Evolutionary conservation across 2,888 invertebrate species (phyloP).

Genomic region (Azorinus chamasolen): DNA sequence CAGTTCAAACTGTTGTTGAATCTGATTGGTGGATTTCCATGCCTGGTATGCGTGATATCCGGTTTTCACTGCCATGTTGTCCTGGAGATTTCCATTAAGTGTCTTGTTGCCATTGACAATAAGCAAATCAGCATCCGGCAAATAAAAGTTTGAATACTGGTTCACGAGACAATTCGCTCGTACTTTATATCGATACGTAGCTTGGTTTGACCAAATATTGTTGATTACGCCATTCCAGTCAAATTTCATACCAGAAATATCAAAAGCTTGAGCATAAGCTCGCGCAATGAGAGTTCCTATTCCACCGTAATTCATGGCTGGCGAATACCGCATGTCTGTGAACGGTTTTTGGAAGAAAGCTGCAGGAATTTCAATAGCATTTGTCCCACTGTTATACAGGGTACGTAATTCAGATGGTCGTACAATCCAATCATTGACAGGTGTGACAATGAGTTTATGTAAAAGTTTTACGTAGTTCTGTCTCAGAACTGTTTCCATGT

Average conservation of each 20-base stretch:
- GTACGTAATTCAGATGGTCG: constrained; percentile 10
- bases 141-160: constrained; percentile 29
- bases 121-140: constrained; percentile 13
- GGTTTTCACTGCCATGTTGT: constrained; percentile 16
- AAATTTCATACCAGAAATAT: constrained; percentile 23
- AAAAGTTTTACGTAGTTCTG: constrained; percentile 16
- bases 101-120: constrained; percentile 27
- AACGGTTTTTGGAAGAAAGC: constrained; percentile 21
- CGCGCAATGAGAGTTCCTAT: constrained; percentile 28
- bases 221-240: constrained; percentile 28
- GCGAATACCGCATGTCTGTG: constrained; percentile 11
- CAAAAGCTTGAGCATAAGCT: constrained; percentile 36
- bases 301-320: constrained; percentile 27
- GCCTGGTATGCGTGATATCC: constrained; percentile 25
- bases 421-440: constrained; percentile 17
- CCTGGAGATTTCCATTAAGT: constrained; percentile 30
- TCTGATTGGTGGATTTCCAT: constrained; percentile 10
- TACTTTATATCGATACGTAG: not conserved
- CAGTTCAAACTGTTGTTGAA: not conserved
- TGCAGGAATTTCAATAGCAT: constrained; percentile 18
- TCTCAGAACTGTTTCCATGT: constrained; percentile 9
- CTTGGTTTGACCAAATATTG: constrained; percentile 12
- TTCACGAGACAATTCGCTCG: constrained; percentile 22
- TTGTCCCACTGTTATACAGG: constrained; percentile 17
- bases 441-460: constrained; percentile 6